Percentiles rank a stretch among this genome's conserved stretches.
Evolutionary conservation across 2,888 invertebrate species (phyloP).

Genomic region (Drosophila meridiana): DNA sequence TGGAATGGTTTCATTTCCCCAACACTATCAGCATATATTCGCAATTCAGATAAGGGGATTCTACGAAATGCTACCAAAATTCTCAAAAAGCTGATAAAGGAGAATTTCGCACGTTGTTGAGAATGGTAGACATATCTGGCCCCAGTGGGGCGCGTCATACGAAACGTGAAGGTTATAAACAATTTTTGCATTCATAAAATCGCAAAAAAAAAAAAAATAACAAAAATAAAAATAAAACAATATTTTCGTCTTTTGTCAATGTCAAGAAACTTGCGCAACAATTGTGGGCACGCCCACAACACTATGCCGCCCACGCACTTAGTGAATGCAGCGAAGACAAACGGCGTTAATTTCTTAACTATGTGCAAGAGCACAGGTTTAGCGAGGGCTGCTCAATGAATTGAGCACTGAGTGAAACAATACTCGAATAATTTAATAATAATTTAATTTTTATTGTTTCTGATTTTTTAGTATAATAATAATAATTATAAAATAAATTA

Average conservation of each 20-base stretch:
- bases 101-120: slow-evolving; percentile 1
- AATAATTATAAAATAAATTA: no score
- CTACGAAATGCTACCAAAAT: slow-evolving; percentile 32
- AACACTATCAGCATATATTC: slow-evolving; percentile 40
- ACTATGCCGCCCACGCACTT: not conserved
- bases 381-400: slow-evolving; percentile 20
- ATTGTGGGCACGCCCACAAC: slow-evolving; percentile 20
- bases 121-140: slow-evolving; percentile 4
- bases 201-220: slow-evolving; percentile 9
- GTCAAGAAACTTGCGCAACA: slow-evolving; percentile 25
- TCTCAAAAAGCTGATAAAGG: slow-evolving; percentile 47
- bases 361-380: slow-evolving; percentile 25
- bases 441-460: not conserved
- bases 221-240: not conserved
- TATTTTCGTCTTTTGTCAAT: slow-evolving; percentile 8
- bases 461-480: not conserved
- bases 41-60: slow-evolving; percentile 32
- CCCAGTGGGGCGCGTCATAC: not conserved
- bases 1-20: slow-evolving; percentile 44
- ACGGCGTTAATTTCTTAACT: slow-evolving; percentile 70
- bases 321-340: slow-evolving; percentile 48
- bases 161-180: slow-evolving; percentile 21
- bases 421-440: no score
- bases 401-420: not conserved
- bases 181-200: slow-evolving; percentile 20